Evolutionary conservation across 2,113 vertebrate species (phyloP).

Genomic region (Pongo abelii): DNA sequence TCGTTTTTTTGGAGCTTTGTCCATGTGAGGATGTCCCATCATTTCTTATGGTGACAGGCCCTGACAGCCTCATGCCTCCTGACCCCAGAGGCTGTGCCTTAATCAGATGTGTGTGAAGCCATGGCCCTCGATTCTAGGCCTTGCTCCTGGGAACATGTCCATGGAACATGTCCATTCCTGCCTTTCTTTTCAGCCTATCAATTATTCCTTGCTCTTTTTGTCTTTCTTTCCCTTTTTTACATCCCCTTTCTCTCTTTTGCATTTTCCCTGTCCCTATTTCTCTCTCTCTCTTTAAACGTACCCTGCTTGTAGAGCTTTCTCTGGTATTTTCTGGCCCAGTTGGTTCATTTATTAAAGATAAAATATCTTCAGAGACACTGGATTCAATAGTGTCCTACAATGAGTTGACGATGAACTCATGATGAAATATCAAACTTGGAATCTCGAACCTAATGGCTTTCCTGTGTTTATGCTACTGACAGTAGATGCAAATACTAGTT

Average conservation of each 20-base stretch:
- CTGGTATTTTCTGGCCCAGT: not conserved
- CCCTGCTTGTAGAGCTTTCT: not conserved
- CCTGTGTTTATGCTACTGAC: not conserved
- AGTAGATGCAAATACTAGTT: not conserved
- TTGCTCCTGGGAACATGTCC: not conserved
- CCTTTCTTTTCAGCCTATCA: not conserved
- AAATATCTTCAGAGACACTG: not conserved
- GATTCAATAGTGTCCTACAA: not conserved
- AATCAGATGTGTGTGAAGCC: accelerated
- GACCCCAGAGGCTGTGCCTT: too few relatives aligned
- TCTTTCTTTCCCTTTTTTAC: not conserved
- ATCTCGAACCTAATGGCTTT: not conserved
- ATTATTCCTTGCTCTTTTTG: not conserved
- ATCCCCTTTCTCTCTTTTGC: accelerated
- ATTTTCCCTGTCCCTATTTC: not conserved
- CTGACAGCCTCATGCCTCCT: not conserved
- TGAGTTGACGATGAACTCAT: not conserved
- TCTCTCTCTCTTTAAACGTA: not conserved
- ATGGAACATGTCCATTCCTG: accelerated
- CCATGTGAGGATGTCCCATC: not conserved
- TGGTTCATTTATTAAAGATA: not conserved
- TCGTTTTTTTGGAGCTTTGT: not conserved
- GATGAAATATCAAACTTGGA: not conserved
- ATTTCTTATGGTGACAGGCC: not conserved
- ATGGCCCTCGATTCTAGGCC: accelerated